phyloP scores from a whole-genome alignment of 2,888 invertebrate species.

The Drosophila mimica region DNA sequence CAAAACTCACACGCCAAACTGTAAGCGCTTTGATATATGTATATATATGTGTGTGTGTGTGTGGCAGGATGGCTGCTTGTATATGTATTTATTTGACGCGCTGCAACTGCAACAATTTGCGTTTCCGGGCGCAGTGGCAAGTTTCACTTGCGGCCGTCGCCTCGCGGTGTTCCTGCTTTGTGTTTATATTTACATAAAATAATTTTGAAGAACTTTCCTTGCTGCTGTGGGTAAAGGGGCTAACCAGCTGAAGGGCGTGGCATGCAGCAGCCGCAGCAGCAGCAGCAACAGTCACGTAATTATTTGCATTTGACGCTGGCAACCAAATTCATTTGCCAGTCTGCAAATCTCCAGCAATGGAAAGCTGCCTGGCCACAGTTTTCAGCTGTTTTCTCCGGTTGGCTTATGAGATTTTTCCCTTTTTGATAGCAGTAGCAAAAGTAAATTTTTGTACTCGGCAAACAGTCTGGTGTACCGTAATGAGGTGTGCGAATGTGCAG shows the following conservation, averaged over 20 bases:
- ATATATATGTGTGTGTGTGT: conserved; percentile 5
- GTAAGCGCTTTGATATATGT: conserved; percentile 37
- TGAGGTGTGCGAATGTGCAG: conserved; percentile 22
- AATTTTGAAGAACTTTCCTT: conserved; percentile 71
- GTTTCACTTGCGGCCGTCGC: conserved; percentile 35
- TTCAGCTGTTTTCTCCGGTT: conserved; percentile 19
- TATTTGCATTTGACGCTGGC: conserved; percentile 68
- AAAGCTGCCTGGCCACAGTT: conserved; percentile 24
- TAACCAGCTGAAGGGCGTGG: conserved; percentile 49
- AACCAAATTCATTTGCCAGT: conserved; percentile 56
- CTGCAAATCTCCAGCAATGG: conserved; percentile 21
- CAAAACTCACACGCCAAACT: conserved; percentile 56
- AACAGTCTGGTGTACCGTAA: conserved; percentile 27
- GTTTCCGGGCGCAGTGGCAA: conserved; percentile 65
- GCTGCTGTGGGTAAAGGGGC: conserved; percentile 4
- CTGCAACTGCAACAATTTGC: conserved; percentile 78
- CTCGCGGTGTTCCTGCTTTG: conserved; percentile 23
- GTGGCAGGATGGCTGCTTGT: conserved; percentile 12
- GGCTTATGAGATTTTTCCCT: conserved; percentile 45
- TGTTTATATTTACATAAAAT: conserved; percentile 78
- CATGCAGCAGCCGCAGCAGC: conserved; percentile 13
- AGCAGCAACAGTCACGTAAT: conserved; percentile 48
- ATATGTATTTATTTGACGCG: conserved; percentile 64
- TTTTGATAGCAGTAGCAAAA: conserved; percentile 22
- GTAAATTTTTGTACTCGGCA: conserved; percentile 40